phyloP scores from a whole-genome alignment of 2,797 vertebrate species.

The Hoplostethus atlanticus region DNA sequence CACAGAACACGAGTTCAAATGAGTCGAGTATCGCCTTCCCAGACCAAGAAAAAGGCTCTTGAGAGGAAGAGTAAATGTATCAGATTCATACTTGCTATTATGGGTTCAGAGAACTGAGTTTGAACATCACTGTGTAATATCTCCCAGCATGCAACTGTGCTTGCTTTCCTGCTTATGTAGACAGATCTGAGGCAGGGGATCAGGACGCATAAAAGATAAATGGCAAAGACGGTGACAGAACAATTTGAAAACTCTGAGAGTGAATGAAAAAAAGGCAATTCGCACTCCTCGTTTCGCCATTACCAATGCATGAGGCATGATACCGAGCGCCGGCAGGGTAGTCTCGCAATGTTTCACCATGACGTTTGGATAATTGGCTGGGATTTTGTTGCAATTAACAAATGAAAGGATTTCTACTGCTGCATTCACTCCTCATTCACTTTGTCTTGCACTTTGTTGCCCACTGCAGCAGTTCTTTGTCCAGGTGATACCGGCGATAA shows the following conservation, averaged over 20 bases:
- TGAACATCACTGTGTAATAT: conserved; percentile 45
- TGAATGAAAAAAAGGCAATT: conserved; percentile 63
- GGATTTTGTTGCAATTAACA: conserved; percentile 75
- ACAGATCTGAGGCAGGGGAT: conserved; percentile 57
- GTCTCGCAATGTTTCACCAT: conserved; percentile 71
- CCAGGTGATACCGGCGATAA: conserved; percentile 60
- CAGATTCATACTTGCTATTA: conserved; percentile 17
- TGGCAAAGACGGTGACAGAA: conserved; percentile 59
- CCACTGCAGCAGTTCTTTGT: conserved; percentile 44
- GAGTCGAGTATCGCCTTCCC: not conserved
- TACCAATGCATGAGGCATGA: conserved; percentile 78
- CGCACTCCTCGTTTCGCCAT: conserved; percentile 68
- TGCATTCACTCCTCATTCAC: conserved; percentile 50
- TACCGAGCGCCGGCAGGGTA: conserved; percentile 65
- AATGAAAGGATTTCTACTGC: conserved; percentile 78
- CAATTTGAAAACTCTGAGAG: conserved; percentile 67
- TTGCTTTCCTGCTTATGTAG: conserved; percentile 35
- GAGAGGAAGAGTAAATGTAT: conserved; percentile 14
- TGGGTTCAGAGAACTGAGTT: conserved; percentile 17
- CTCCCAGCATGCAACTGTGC: conserved; percentile 32
- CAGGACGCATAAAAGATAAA: conserved; percentile 69
- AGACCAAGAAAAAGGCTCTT: not conserved
- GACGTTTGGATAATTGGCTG: conserved; percentile 80
- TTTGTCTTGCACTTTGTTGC: conserved; percentile 27
- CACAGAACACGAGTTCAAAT: not conserved